Percentiles rank a stretch among this genome's conserved stretches.
Conservation (phyloP, 2,113 vertebrate genomes). For the Eleginops maclovinus region DNA sequence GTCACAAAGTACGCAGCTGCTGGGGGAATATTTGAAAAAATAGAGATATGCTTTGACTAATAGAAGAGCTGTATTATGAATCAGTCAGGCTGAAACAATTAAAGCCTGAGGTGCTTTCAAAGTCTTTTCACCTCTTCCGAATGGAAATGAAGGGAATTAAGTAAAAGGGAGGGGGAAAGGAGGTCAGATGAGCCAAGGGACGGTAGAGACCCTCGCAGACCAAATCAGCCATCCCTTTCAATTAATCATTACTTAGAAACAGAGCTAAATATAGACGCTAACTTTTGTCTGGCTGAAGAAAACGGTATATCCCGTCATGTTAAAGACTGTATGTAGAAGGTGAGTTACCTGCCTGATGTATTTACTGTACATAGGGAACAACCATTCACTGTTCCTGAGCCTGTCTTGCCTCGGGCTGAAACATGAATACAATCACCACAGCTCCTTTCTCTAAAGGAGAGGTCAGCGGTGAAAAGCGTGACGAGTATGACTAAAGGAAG, state of each 20-base stretch:
- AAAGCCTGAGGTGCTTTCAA: slow-evolving; percentile 77
- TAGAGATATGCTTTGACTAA: slow-evolving; percentile 66
- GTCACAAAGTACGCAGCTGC: slow-evolving; percentile 56
- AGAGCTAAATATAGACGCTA: slow-evolving; percentile 61
- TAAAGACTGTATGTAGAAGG: not conserved
- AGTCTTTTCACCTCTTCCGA: slow-evolving; percentile 77
- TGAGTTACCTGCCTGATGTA: slow-evolving; percentile 34
- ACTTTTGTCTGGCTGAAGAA: slow-evolving; percentile 41
- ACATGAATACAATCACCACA: slow-evolving; percentile 24
- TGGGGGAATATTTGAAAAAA: slow-evolving; percentile 63
- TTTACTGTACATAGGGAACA: slow-evolving; percentile 31
- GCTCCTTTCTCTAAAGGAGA: slow-evolving; percentile 11
- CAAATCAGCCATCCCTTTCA: slow-evolving; percentile 60
- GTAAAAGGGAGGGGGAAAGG: slow-evolving; percentile 51
- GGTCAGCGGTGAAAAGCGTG: slow-evolving; percentile 24
- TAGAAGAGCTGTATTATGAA: slow-evolving; percentile 70
- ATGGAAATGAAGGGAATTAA: slow-evolving; percentile 72
- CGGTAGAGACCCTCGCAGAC: slow-evolving; percentile 20
- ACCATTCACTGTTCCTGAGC: not conserved
- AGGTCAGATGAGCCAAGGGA: slow-evolving; percentile 68
- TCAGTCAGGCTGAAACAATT: slow-evolving; percentile 75
- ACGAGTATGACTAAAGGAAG: slow-evolving; percentile 24
- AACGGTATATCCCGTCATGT: slow-evolving; percentile 14
- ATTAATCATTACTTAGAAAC: slow-evolving; percentile 66
- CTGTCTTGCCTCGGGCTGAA: slow-evolving; percentile 12